Percentiles rank a stretch among this genome's conserved stretches.
Conservation (phyloP, 2,113 vertebrate species). For the Lonchura striata region DNA sequence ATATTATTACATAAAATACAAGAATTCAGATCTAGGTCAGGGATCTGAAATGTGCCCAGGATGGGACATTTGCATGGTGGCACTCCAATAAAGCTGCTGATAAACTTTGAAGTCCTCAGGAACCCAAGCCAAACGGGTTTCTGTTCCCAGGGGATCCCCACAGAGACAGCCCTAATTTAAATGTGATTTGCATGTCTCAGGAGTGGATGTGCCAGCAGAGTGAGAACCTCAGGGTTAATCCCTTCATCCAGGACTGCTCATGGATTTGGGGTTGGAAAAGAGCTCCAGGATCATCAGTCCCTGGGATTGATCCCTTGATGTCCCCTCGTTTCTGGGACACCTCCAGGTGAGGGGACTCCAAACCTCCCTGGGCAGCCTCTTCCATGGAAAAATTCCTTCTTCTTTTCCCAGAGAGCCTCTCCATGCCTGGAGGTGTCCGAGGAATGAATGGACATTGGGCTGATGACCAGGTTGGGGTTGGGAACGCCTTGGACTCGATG, state of each 20-base stretch:
- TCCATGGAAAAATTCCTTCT: neutral
- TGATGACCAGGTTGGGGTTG: neutral
- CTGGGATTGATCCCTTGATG: neutral
- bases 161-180: neutral
- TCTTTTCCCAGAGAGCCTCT: neutral
- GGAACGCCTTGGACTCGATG: neutral
- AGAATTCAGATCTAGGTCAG: neutral
- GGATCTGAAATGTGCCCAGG: neutral
- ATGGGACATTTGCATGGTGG: neutral
- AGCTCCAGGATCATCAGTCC: too few species aligned
- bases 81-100: neutral
- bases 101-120: conserved; percentile 43
- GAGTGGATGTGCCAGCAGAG: neutral
- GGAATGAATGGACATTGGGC: accelerated
- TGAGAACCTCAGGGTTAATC: neutral
- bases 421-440: neutral
- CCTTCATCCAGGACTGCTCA: accelerated
- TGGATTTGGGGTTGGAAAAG: neutral
- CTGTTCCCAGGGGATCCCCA: conserved; percentile 14
- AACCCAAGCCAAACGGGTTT: conserved; percentile 18
- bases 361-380: neutral
- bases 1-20: neutral
- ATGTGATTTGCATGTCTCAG: conserved; percentile 28
- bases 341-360: neutral
- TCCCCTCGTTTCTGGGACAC: neutral